Conservation (phyloP, 2,888 invertebrate genomes). For the Neocrepidodera transversa region DNA sequence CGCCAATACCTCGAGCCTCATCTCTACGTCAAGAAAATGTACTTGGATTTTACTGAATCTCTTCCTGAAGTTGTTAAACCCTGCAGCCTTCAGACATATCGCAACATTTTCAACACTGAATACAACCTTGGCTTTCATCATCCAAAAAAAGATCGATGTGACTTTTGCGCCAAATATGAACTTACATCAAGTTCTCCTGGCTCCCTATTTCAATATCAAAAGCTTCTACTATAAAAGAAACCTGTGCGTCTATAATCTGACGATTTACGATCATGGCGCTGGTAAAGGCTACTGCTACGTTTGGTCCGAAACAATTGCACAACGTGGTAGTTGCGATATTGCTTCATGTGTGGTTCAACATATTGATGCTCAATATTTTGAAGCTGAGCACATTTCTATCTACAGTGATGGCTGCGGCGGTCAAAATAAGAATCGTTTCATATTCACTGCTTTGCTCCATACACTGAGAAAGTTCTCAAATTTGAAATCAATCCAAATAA, state of each 20-base stretch:
- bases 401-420: not conserved
- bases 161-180: too few species aligned
- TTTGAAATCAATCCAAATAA: too few species aligned
- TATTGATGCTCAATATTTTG: not conserved
- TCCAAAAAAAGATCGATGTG: too few species aligned
- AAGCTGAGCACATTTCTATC: not conserved
- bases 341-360: not conserved
- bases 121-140: constrained; percentile 2
- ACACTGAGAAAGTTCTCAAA: too few species aligned
- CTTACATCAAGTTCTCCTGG: not conserved
- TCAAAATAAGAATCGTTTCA: not conserved
- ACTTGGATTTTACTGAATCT: too few species aligned
- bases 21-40: too few species aligned
- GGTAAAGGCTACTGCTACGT: not conserved
- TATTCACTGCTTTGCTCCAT: not conserved
- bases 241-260: not conserved
- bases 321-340: not conserved
- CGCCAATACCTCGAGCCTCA: too few species aligned
- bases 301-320: not conserved
- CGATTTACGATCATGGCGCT: not conserved
- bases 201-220: not conserved
- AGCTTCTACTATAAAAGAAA: not conserved
- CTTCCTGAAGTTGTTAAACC: too few species aligned
- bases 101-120: constrained; percentile 10
- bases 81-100: too few species aligned